Conservation (phyloP, 2,888 invertebrate species). For the Andrena bucephala region DNA sequence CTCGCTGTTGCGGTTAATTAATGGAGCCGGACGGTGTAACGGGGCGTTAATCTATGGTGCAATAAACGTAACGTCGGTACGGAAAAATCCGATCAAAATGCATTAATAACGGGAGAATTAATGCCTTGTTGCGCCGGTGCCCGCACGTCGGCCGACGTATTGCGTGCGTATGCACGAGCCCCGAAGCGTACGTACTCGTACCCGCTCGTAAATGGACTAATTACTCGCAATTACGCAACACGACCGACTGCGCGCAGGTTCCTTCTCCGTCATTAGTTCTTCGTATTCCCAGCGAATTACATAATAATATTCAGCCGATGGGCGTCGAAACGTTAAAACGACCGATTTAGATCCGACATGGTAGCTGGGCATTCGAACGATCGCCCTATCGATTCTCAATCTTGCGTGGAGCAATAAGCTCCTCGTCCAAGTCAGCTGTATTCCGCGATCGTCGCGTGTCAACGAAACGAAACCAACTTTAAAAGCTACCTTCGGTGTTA, state of each 20-base stretch:
- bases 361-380: constrained; percentile 10
- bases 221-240: constrained; percentile 78
- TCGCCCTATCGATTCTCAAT: constrained; percentile 10
- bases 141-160: constrained; percentile 57
- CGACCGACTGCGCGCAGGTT: constrained; percentile 47
- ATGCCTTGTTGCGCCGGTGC: constrained; percentile 66
- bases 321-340: constrained; percentile 68
- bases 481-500: no score
- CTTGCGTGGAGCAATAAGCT: constrained; percentile 19
- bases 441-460: no score
- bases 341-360: constrained; percentile 62
- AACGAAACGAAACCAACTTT: no score
- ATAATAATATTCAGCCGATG: constrained; percentile 73
- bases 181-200: constrained; percentile 41
- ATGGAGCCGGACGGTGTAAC: constrained; percentile 75
- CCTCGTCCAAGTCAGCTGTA: background rate
- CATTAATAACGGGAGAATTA: constrained; percentile 80
- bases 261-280: constrained; percentile 76
- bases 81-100: constrained; percentile 79
- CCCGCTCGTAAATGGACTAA: constrained; percentile 79
- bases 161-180: constrained; percentile 49
- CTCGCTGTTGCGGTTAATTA: constrained; percentile 75
- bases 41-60: constrained; percentile 78
- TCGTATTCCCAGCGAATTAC: constrained; percentile 71
- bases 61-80: constrained; percentile 72